Evolutionary conservation across 2,888 invertebrate genomes (phyloP), one percentile per base, ranked within the genome.

Genomic region (Apantesis nais): DNA sequence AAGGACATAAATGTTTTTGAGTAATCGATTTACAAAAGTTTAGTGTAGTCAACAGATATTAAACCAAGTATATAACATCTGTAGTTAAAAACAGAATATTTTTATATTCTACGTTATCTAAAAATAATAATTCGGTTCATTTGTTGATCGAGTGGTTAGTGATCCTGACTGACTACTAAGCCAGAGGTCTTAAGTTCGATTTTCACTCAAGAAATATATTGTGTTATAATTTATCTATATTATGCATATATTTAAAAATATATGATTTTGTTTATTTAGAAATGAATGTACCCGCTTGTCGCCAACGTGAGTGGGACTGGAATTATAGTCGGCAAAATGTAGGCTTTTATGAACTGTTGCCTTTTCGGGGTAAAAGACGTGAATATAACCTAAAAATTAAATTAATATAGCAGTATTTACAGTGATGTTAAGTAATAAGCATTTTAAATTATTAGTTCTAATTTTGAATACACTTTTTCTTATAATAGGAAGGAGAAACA

Each of bases 1-100:
- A 92, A 89, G 66, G 90, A 90, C 81, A 82, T 91, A 72, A 87
- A 89, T 80, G 83, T 89, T 73, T 88, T 88, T 75, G 86, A 89
- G 55, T 92, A 87, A 83, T 64, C 1, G 29, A 52, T 41, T 39
- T 52, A 2, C 58, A 14, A 58, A 58, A 58, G 11, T 52, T 48
- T 55, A 55, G 25, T 55, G 25, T 11, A 29, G 25, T 55, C 8
- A 16, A 58, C 2, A 25, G 16, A 25, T 12, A 55, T 55, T 55
- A 55, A 55, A 55, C 11, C n/a, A 12, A 25, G 14, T 29, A 29
- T 58, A 58, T 29, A 58, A 25, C 29, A 12, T 29, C 29, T 29
- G 12, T 29, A 7, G 25, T 25, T 14, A n/a, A 16, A 29, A 12
- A 58, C 4, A 29, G 7, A 58, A 58, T 58, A 16, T 29, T 58